Base-by-base conservation (phyloP, 2,113 vertebrate species). In the Trematocara marginatum region DNA sequence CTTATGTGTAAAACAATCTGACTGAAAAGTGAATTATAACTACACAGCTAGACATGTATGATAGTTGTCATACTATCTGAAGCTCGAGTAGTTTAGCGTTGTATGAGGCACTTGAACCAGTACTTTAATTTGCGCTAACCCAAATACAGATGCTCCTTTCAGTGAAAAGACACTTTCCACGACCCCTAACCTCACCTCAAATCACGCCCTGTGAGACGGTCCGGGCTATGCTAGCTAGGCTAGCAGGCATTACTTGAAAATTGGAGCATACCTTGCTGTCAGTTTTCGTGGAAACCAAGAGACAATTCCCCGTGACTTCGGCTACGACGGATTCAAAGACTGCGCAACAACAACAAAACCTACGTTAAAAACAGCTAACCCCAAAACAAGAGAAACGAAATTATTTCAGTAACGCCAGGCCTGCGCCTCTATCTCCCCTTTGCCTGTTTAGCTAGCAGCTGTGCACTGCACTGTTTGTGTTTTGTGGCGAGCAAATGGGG, bases 171-270 rank as follows among this genome's bases (percentile, higher is more conserved):
- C 85, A 80, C 54, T 81, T 71, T 76, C 83, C 23, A 56, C 91
- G 93, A 94, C 94, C 94, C 93, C 82, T 87, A 92, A 66, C 83
- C 89, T 94, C 82, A 94, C 92, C 93, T 94, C 85, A 92, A 92
- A 90, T 85, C 84, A 94, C 93, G 91, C 91, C 94, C 93, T 92
- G 84, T 80, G 47, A 54, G 56, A 79, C 92, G 47, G 81, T 8
- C 76, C 82, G 2, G 64, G 93, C 92, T 94, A 92, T 64, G 34
- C 59, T 64, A 16, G 86, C 85, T 80, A 87, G n/a, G 57, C 54
- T 82, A 93, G 74, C 87, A 81, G 81, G 78, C 59, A 66, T 56
- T 78, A 82, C 69, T 79, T 89, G 76, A 90, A 74, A 69, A 76
- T 80, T 3, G 20, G 1, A 54, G n/a, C 87, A 34, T 93, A 95